Percentiles rank a stretch among this genome's conserved stretches.
phyloP scores from a whole-genome alignment of 2,888 invertebrate species.

The Elgonia sp. region DNA sequence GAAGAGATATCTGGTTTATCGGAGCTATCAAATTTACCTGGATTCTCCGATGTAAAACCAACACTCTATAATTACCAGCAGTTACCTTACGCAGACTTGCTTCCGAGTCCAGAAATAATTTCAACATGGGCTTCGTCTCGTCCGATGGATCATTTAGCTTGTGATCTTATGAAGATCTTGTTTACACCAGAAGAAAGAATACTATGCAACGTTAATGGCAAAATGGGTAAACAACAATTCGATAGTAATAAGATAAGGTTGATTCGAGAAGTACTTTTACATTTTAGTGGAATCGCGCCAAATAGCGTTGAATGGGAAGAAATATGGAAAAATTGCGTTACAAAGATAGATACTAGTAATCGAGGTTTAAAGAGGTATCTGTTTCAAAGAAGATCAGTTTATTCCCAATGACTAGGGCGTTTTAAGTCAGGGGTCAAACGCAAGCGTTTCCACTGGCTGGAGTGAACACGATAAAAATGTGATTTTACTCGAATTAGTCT shows the following conservation, averaged over 20 bases:
- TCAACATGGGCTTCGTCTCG: constrained; percentile 86
- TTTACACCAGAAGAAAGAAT: constrained; percentile 87
- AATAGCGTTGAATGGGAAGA: constrained; percentile 86
- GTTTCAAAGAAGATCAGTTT: constrained; percentile 85
- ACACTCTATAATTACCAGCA: constrained; percentile 86
- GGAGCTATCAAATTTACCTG: constrained; percentile 83
- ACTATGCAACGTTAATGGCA: constrained; percentile 87
- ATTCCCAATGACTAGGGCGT: constrained; percentile 86
- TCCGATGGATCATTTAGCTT: constrained; percentile 87
- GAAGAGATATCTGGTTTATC: constrained; percentile 85
- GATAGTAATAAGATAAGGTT: constrained; percentile 87
- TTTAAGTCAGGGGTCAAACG: constrained; percentile 85
- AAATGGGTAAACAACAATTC: constrained; percentile 87
- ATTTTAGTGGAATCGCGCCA: constrained; percentile 86
- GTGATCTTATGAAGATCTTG: constrained; percentile 87
- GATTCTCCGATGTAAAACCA: constrained; percentile 84
- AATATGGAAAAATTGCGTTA: constrained; percentile 87
- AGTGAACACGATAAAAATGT: constrained; percentile 74
- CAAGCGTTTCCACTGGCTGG: constrained; percentile 85
- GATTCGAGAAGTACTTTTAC: constrained; percentile 86
- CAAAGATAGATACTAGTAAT: constrained; percentile 87
- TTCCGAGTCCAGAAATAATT: constrained; percentile 86
- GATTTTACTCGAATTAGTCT: constrained; percentile 35
- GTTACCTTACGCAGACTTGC: constrained; percentile 86
- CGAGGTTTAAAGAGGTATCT: constrained; percentile 87